A percentile compares a stretch with the other conserved stretches of the same genome.
Evolutionary conservation across 2,113 vertebrate genomes (phyloP).

Genomic region (Periophthalmus modestus): DNA sequence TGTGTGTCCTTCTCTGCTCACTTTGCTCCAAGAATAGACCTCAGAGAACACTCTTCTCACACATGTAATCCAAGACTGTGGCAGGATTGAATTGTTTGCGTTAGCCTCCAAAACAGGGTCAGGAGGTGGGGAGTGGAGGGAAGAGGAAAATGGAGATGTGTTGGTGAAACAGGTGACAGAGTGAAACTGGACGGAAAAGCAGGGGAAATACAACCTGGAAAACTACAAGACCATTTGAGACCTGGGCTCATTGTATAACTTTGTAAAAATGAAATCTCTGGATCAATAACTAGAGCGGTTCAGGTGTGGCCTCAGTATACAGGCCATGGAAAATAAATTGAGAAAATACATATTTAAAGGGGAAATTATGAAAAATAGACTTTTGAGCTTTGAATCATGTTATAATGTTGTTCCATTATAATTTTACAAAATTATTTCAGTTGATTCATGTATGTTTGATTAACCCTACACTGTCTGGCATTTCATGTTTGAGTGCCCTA

Average conservation of each 20-base stretch:
- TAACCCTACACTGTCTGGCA: too few relatives aligned
- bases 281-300: slow-evolving; percentile 35
- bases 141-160: background rate
- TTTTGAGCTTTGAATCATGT: too few relatives aligned
- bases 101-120: slow-evolving; percentile 15
- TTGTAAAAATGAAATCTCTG: slow-evolving; percentile 50
- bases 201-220: background rate
- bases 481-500: too few relatives aligned
- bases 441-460: too few relatives aligned
- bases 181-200: background rate
- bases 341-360: too few relatives aligned
- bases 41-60: slow-evolving; percentile 15
- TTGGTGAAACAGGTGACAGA: background rate
- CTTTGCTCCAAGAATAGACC: slow-evolving; percentile 42
- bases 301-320: background rate
- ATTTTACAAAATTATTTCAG: too few relatives aligned
- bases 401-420: too few relatives aligned
- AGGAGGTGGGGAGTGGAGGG: slow-evolving; percentile 1
- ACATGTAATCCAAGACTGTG: slow-evolving; percentile 1
- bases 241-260: slow-evolving; percentile 51
- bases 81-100: slow-evolving; percentile 27
- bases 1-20: slow-evolving; percentile 19
- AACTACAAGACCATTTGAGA: slow-evolving; percentile 47
- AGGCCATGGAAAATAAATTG: background rate
- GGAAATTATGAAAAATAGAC: too few relatives aligned